A percentile compares a stretch with the other conserved stretches of the same genome.
Evolutionary conservation across 2,113 vertebrate species (phyloP).

Genomic region (Speoplatyrhinus poulsoni): DNA sequence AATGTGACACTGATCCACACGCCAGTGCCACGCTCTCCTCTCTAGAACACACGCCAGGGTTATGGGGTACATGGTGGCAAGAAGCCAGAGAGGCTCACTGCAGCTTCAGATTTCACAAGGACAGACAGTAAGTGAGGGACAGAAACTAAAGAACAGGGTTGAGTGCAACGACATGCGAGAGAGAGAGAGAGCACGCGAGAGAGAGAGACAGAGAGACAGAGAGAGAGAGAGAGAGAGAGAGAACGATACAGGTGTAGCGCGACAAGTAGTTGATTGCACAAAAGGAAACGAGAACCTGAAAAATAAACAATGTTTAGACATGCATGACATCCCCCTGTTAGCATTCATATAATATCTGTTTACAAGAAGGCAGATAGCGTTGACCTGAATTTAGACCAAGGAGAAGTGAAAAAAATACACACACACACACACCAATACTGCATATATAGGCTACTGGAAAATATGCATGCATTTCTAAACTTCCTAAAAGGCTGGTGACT

Average conservation of each 20-base stretch:
- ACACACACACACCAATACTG: not conserved
- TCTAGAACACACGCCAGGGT: conserved; percentile 22
- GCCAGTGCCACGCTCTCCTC: not conserved
- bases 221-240: conserved; percentile 4
- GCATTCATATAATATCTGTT: not conserved
- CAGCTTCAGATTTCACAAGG: conserved; percentile 59
- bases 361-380: not conserved
- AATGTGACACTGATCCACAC: not conserved
- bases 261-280: conserved; percentile 40
- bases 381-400: not conserved
- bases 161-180: not conserved
- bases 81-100: conserved; percentile 50
- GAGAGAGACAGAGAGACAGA: conserved; percentile 22
- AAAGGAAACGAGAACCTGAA: conserved; percentile 37
- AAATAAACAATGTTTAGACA: conserved; percentile 10
- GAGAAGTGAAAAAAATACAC: not conserved
- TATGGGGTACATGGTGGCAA: conserved; percentile 53
- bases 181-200: conserved; percentile 24
- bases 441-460: not conserved
- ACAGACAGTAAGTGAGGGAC: conserved; percentile 15
- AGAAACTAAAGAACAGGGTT: not conserved
- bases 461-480: not conserved
- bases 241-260: not conserved
- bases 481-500: not conserved
- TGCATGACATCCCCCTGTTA: not conserved